A percentile compares a stretch with the other conserved stretches of the same genome.
Evolutionary conservation across 2,888 invertebrate species (phyloP).

Genomic region (Brachypterus glaber): DNA sequence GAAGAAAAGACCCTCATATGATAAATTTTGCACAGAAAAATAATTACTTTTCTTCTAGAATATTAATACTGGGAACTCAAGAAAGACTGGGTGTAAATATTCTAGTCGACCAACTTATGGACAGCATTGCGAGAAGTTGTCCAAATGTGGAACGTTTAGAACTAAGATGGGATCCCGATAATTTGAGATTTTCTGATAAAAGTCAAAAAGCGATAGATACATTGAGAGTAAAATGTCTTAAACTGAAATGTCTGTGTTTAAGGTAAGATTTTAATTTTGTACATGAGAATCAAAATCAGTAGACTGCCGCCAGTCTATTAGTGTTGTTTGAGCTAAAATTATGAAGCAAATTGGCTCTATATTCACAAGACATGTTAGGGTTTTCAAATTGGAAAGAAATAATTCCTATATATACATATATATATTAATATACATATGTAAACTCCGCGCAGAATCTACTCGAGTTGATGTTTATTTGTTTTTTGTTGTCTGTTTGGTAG

Average conservation of each 20-base stretch:
- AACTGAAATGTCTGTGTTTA: slow-evolving; percentile 84
- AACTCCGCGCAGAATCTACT: too few relatives aligned
- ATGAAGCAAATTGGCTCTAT: too few relatives aligned
- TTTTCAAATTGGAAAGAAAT: too few relatives aligned
- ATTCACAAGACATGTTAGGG: too few relatives aligned
- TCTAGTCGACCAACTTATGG: slow-evolving; percentile 96
- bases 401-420: slow-evolving; percentile 1
- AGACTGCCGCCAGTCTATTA: too few relatives aligned
- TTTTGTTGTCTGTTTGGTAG: too few relatives aligned
- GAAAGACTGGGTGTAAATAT: slow-evolving; percentile 95
- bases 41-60: slow-evolving; percentile 61
- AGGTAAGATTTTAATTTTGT: slow-evolving; percentile 59
- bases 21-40: too few relatives aligned
- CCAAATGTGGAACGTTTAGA: slow-evolving; percentile 83
- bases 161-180: slow-evolving; percentile 97
- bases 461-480: too few relatives aligned
- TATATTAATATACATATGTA: background rate
- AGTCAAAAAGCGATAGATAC: slow-evolving; percentile 99
- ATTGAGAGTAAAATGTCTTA: slow-evolving; percentile 87
- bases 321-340: too few relatives aligned
- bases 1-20: too few relatives aligned
- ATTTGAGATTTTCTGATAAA: slow-evolving; percentile 96
- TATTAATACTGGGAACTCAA: slow-evolving; percentile 93
- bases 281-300: too few relatives aligned
- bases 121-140: slow-evolving; percentile 91